These are phyloP conservation scores for Eueremaeus valkanovi DNA, from an alignment of 2,888 invertebrate genomes.

Conservation along the genomic window DNA sequence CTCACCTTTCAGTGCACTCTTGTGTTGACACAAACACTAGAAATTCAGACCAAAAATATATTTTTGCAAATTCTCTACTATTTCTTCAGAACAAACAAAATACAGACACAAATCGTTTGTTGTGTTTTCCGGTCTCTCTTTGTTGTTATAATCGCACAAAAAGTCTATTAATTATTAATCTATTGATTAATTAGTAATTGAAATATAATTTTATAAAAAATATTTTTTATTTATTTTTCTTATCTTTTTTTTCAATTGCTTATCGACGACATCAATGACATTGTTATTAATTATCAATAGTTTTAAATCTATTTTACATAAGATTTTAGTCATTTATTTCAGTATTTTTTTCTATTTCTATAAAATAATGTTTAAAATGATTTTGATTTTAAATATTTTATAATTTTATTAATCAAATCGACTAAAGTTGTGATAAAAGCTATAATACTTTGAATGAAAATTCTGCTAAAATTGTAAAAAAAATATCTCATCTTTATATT, in stretches of 20 bases:
- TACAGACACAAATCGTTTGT: slow-evolving; percentile 6
- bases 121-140: neutral
- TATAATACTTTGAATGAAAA: no score
- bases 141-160: neutral
- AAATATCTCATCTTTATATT: no score
- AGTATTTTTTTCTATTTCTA: neutral
- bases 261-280: neutral
- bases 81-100: neutral
- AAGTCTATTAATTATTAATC: neutral
- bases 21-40: slow-evolving; percentile 2
- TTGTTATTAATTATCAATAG: neutral
- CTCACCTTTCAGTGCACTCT: slow-evolving; percentile 1
- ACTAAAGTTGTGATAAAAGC: neutral
- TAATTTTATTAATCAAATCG: neutral
- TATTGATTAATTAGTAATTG: neutral
- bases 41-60: neutral
- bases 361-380: neutral
- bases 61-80: neutral
- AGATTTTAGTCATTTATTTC: neutral
- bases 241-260: neutral
- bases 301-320: neutral
- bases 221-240: neutral
- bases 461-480: neutral
- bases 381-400: no score
- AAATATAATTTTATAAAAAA: neutral